These are phyloP conservation scores for Pungitius pungitius DNA, from an alignment of 2,113 vertebrate species.

Conservation along the genomic window DNA sequence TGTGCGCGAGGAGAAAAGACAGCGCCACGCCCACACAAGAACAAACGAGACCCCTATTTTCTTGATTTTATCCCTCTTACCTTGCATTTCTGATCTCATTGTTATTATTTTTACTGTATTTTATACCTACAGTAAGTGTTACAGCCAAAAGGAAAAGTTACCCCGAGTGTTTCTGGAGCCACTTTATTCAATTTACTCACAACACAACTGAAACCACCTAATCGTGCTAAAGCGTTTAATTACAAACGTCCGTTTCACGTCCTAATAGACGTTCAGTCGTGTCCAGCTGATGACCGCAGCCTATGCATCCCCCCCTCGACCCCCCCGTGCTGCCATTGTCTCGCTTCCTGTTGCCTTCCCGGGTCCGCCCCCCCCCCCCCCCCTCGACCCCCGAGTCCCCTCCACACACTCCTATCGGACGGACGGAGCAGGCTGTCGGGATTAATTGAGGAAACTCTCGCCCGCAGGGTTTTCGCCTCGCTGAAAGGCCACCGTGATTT, in stretches of 20 bases:
- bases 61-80: neutral
- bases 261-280: neutral
- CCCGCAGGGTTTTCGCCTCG: neutral
- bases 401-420: neutral
- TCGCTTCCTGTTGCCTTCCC: slow-evolving; percentile 68
- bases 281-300: slow-evolving; percentile 32
- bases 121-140: no score
- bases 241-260: neutral
- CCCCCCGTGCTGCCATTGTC: slow-evolving; percentile 68
- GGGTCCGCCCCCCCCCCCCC: neutral
- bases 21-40: neutral
- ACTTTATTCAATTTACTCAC: no score
- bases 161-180: no score
- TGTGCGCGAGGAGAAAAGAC: neutral
- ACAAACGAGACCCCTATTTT: neutral
- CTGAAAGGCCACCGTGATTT: neutral
- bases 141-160: no score
- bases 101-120: no score
- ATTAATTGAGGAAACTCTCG: neutral
- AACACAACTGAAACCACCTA: no score
- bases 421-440: slow-evolving; percentile 8
- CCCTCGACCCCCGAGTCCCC: neutral
- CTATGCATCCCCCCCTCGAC: neutral
- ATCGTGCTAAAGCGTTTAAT: neutral
- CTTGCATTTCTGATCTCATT: neutral